These are phyloP conservation scores for Synanthedon formicaeformis DNA, from an alignment of 2,888 invertebrate species.

Conservation along the genomic window DNA sequence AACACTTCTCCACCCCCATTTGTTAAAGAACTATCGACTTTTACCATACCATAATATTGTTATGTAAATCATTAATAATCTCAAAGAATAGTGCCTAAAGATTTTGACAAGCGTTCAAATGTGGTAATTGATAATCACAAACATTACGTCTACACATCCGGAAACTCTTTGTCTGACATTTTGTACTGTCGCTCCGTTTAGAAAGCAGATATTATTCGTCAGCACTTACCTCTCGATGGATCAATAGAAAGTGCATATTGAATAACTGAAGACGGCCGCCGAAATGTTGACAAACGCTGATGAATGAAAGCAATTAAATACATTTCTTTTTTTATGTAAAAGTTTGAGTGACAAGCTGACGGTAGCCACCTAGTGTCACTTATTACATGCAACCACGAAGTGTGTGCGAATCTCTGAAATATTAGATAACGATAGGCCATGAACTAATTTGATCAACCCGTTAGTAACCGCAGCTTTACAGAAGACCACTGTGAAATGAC, in stretches of 20 bases:
- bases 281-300: background rate
- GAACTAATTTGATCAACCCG: too few relatives aligned
- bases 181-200: conserved; percentile 8
- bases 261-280: conserved; percentile 12
- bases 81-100: too few relatives aligned
- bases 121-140: background rate
- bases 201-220: conserved; percentile 21
- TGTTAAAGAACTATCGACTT: background rate
- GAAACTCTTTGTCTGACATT: conserved; percentile 6
- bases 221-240: conserved; percentile 16
- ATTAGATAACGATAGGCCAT: too few relatives aligned
- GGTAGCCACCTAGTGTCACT: too few relatives aligned
- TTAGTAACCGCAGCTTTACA: too few relatives aligned
- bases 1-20: conserved; percentile 13
- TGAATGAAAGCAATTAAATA: background rate
- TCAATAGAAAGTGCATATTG: conserved; percentile 26
- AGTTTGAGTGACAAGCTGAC: background rate
- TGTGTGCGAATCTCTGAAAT: too few relatives aligned
- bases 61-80: too few relatives aligned
- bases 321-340: background rate
- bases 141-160: background rate
- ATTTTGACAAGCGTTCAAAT: background rate
- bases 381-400: too few relatives aligned
- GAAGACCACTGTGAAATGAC: too few relatives aligned
- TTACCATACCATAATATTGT: too few relatives aligned